These are phyloP conservation scores for Drosophila leonis DNA, from an alignment of 2,888 invertebrate genomes.

Conservation along the genomic window DNA sequence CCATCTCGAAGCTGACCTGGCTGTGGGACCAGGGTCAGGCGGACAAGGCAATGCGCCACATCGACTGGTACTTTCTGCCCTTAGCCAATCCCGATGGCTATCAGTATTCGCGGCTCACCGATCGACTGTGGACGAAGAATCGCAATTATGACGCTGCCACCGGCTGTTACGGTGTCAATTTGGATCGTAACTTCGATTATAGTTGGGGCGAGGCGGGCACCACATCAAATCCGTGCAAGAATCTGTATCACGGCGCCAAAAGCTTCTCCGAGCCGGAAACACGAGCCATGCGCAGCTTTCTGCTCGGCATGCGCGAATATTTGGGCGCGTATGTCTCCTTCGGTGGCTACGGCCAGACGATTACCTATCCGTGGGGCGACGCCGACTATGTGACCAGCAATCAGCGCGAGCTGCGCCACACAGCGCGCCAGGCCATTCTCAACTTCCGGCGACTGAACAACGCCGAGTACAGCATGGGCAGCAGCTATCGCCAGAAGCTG, in stretches of 20 bases:
- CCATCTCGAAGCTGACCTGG: conserved; percentile 90
- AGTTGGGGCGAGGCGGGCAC: conserved; percentile 94
- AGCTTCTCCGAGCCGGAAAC: conserved; percentile 95
- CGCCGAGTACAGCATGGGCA: conserved; percentile 82
- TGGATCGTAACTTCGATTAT: conserved; percentile 94
- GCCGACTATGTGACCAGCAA: conserved; percentile 82
- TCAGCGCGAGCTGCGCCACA: conserved; percentile 68
- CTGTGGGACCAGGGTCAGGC: conserved; percentile 85
- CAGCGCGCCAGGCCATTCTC: conserved; percentile 73
- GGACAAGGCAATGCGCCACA: conserved; percentile 89
- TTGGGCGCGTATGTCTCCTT: conserved; percentile 81
- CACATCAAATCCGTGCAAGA: conserved; percentile 91
- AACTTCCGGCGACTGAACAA: conserved; percentile 79
- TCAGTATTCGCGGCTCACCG: conserved; percentile 91
- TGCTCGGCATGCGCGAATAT: conserved; percentile 78
- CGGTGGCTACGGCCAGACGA: conserved; percentile 86
- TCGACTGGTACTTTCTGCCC: conserved; percentile 93
- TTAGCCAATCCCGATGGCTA: conserved; percentile 94
- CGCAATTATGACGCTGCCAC: conserved; percentile 87
- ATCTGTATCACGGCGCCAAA: conserved; percentile 91
- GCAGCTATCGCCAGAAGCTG: conserved; percentile 80
- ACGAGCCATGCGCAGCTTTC: conserved; percentile 87
- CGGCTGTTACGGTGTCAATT: conserved; percentile 90
- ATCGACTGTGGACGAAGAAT: conserved; percentile 94
- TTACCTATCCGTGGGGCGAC: conserved; percentile 85